Evolutionary conservation across 2,888 invertebrate species (phyloP).

Genomic region (Spodoptera picta): DNA sequence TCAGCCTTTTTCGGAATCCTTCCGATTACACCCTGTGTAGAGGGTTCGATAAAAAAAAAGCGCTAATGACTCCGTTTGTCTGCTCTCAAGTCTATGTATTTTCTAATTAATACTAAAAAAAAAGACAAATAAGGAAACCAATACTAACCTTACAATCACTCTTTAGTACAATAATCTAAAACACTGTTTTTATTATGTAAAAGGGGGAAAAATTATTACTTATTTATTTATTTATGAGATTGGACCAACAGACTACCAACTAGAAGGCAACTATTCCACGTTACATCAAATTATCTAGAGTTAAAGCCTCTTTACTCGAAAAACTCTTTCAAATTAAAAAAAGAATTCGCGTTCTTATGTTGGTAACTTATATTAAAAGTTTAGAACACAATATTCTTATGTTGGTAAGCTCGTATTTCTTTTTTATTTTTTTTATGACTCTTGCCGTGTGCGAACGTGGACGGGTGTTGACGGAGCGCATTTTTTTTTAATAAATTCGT

Average conservation of each 20-base stretch:
- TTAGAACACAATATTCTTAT: constrained; percentile 72
- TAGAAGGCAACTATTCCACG: constrained; percentile 83
- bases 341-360: constrained; percentile 35
- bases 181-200: constrained; percentile 56
- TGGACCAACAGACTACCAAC: constrained; percentile 80
- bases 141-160: constrained; percentile 66
- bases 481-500: constrained; percentile 63
- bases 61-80: no score
- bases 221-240: constrained; percentile 61
- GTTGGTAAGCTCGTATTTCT: constrained; percentile 81
- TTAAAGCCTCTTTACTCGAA: constrained; percentile 66
- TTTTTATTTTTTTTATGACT: constrained; percentile 75
- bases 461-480: constrained; percentile 78
- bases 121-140: constrained; percentile 14
- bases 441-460: constrained; percentile 66
- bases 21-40: no score
- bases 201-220: constrained; percentile 61
- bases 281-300: constrained; percentile 59
- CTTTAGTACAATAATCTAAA: constrained; percentile 62
- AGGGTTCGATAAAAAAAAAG: no score
- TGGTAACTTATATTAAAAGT: constrained; percentile 50
- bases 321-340: constrained; percentile 51
- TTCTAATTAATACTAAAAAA: constrained; percentile 4
- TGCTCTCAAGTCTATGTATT: neutral
- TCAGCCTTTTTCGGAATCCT: no score